Evolutionary conservation across 2,888 invertebrate genomes (phyloP).

Genomic region (Habroteleia sp.): DNA sequence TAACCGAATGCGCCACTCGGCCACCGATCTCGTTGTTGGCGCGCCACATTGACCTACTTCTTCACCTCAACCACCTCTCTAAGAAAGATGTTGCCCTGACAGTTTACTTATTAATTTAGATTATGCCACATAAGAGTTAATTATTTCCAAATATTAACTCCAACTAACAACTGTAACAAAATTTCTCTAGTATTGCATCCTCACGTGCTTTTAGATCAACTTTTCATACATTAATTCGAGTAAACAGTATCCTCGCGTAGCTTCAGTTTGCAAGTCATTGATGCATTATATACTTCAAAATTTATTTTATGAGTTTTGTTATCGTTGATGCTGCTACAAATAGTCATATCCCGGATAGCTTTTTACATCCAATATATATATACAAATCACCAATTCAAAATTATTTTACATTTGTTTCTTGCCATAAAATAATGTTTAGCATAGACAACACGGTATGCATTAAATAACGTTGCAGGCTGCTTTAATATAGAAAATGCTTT

Average conservation of each 20-base stretch:
- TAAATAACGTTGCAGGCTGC: too few species aligned
- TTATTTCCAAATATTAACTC: conserved; percentile 70
- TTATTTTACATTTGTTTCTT: too few species aligned
- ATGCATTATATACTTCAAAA: too few species aligned
- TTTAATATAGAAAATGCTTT: too few species aligned
- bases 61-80: conserved; percentile 70
- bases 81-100: conserved; percentile 74
- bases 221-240: neutral
- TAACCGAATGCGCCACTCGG: conserved; percentile 77
- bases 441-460: too few species aligned
- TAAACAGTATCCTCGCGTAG: neutral
- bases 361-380: too few species aligned
- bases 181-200: conserved; percentile 8
- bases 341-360: too few species aligned
- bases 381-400: too few species aligned
- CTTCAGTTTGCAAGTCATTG: too few species aligned
- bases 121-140: conserved; percentile 80
- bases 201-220: neutral
- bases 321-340: too few species aligned
- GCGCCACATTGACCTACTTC: conserved; percentile 73
- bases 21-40: conserved; percentile 65
- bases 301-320: too few species aligned
- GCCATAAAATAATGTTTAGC: too few species aligned
- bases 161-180: conserved; percentile 6
- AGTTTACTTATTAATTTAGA: conserved; percentile 80